phyloP scores from a whole-genome alignment of 1,140 invertebrate genomes.

The Polypedilum vanderplanki region DNA sequence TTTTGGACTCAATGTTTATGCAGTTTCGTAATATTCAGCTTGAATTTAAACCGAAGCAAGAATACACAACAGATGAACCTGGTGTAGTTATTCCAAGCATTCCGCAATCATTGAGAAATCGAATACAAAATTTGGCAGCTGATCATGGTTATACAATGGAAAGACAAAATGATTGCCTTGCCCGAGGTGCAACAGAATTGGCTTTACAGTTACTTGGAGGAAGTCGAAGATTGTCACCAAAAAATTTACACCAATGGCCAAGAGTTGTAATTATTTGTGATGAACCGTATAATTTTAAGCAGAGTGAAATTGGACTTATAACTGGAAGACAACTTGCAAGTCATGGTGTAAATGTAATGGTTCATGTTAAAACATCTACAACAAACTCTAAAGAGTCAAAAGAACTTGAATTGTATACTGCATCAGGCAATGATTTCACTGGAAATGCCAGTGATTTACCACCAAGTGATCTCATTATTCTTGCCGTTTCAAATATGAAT shows the following conservation, averaged over 20 bases:
- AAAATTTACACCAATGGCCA: constrained; percentile 74
- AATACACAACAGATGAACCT: constrained; percentile 73
- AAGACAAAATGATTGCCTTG: constrained; percentile 64
- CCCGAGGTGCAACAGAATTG: constrained; percentile 69
- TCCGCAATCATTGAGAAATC: constrained; percentile 55
- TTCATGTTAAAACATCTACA: constrained; percentile 54
- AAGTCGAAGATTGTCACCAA: constrained; percentile 63
- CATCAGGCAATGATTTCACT: constrained; percentile 40
- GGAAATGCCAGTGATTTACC: constrained; percentile 40
- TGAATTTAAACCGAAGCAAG: constrained; percentile 48
- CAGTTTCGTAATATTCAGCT: constrained; percentile 64
- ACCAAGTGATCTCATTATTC: constrained; percentile 43
- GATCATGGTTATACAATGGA: constrained; percentile 59
- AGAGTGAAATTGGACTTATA: constrained; percentile 65
- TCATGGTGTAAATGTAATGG: constrained; percentile 68
- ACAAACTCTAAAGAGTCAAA: constrained; percentile 36
- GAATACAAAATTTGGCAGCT: constrained; percentile 59
- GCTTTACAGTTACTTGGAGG: constrained; percentile 70
- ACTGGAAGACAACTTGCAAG: constrained; percentile 73
- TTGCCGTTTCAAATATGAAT: constrained; percentile 55
- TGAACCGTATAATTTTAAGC: background rate
- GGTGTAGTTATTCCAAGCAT: constrained; percentile 73
- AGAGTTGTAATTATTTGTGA: constrained; percentile 67
- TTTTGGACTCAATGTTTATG: constrained; percentile 59
- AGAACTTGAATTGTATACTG: constrained; percentile 42